Percentiles rank a stretch among this genome's conserved stretches.
phyloP scores from a whole-genome alignment of 2,113 vertebrate species.

The Brevimyrus niger region DNA sequence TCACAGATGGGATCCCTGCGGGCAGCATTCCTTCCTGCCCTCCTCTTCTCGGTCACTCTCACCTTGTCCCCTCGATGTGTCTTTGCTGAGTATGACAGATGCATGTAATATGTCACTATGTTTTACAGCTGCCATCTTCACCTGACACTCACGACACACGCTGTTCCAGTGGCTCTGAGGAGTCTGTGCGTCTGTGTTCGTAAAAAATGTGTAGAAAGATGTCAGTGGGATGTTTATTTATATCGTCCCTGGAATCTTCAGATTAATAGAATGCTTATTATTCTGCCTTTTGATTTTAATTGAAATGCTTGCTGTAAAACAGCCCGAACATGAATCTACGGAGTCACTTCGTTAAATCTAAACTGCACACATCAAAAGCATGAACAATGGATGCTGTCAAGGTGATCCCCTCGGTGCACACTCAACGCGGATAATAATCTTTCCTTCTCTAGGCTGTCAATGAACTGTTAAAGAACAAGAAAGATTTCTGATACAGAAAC shows the following conservation, averaged over 20 bases:
- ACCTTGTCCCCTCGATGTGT: not conserved
- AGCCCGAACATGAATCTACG: not conserved
- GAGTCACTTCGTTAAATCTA: not conserved
- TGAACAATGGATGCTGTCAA: not conserved
- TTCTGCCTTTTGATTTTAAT: not conserved
- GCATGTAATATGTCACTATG: constrained; percentile 24
- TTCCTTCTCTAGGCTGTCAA: not conserved
- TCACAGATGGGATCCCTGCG: not conserved
- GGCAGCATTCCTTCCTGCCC: not conserved
- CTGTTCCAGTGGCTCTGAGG: not conserved
- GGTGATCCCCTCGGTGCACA: not conserved
- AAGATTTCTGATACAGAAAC: not conserved
- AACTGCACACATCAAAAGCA: not conserved
- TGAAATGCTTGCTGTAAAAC: not conserved
- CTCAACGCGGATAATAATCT: not conserved
- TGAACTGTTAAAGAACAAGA: constrained; percentile 1
- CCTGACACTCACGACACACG: not conserved
- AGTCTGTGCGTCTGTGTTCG: no score
- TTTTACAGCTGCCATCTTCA: constrained; percentile 8
- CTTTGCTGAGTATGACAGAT: constrained; percentile 17
- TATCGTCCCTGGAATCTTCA: not conserved
- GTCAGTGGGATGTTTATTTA: not conserved
- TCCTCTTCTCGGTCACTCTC: not conserved
- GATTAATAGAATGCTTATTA: not conserved
- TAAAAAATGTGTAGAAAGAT: not conserved